Percentiles rank a stretch among this genome's conserved stretches.
These are phyloP conservation scores for Standfussiana lucernea DNA, from an alignment of 2,888 invertebrate species.

Conservation along the genomic window DNA sequence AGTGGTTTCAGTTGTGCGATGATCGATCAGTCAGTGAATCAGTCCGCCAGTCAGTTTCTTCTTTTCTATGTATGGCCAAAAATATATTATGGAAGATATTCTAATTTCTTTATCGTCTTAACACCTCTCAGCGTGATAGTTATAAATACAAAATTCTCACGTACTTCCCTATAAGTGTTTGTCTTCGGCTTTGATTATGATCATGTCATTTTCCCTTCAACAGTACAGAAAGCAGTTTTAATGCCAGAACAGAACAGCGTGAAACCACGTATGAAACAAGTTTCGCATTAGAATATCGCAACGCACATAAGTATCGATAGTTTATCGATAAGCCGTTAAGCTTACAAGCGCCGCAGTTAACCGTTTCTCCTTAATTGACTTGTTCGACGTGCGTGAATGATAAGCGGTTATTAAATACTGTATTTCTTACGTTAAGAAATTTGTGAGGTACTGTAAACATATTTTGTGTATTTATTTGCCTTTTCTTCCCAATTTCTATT, in stretches of 20 bases:
- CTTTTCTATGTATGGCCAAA: too few species aligned
- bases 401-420: conserved; percentile 48
- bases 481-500: background rate
- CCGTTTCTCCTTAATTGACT: conserved; percentile 62
- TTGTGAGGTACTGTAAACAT: conserved; percentile 16
- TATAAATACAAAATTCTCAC: background rate
- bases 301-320: conserved; percentile 47
- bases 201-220: conserved; percentile 31
- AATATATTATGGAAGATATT: conserved; percentile 11
- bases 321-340: conserved; percentile 54
- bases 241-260: conserved; percentile 32
- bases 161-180: conserved; percentile 2
- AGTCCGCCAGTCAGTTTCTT: too few species aligned
- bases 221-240: conserved; percentile 10
- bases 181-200: conserved; percentile 1
- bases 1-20: too few species aligned
- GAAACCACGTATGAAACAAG: conserved; percentile 52
- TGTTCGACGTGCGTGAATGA: conserved; percentile 57
- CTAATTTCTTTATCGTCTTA: background rate
- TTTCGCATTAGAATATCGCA: conserved; percentile 52
- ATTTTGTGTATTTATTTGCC: conserved; percentile 1
- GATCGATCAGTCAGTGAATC: too few species aligned
- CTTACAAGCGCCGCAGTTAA: conserved; percentile 42
- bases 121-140: background rate
- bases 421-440: conserved; percentile 35